Conservation (phyloP, 2,113 vertebrate species). For the Burhinus bistriatus region DNA sequence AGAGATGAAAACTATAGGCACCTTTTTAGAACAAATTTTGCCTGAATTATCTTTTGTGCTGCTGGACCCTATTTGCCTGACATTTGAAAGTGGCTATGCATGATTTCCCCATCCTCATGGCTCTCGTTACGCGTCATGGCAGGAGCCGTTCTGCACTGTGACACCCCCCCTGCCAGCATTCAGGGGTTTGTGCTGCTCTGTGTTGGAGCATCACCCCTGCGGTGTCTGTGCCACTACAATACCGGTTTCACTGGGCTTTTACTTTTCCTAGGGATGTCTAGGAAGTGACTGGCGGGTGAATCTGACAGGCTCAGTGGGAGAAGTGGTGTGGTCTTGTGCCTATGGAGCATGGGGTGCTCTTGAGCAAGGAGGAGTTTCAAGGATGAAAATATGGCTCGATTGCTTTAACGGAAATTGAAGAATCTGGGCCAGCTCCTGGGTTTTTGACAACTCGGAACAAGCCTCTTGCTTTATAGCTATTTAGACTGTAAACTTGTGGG, state of each 20-base stretch:
- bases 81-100: conserved; percentile 13
- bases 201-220: background rate
- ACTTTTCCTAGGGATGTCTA: background rate
- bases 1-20: background rate
- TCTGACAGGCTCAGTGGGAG: background rate
- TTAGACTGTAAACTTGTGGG: background rate
- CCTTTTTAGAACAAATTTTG: background rate
- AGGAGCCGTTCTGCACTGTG: background rate
- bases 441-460: background rate
- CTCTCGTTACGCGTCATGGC: accelerated
- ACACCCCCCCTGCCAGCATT: background rate
- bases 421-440: background rate
- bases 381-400: background rate
- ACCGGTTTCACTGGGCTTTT: background rate
- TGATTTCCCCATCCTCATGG: background rate
- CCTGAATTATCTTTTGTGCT: background rate
- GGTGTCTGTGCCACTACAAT: too few relatives aligned
- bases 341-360: background rate
- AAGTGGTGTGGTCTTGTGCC: background rate
- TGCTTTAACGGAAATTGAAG: background rate
- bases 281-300: background rate
- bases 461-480: background rate
- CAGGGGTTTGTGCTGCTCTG: background rate
- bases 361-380: background rate
- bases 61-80: background rate